A percentile compares a stretch with the other conserved stretches of the same genome.
phyloP scores from a whole-genome alignment of 2,888 invertebrate genomes.

The Bursaphelenchus okinawaensis region DNA sequence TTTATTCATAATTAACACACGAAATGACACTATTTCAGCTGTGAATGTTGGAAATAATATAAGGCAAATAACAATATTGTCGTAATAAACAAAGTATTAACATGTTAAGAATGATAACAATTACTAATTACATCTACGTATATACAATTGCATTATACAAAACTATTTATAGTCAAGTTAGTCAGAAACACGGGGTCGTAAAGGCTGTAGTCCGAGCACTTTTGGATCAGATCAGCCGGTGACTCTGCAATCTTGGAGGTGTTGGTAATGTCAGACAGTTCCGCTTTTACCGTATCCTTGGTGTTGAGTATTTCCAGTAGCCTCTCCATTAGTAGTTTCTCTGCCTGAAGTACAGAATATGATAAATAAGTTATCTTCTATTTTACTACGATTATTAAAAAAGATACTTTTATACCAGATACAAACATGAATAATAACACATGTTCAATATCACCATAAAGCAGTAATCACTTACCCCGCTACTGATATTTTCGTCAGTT shows the following conservation, averaged over 20 bases:
- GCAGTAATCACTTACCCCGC: neutral
- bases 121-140: too few species aligned
- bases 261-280: neutral
- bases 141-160: too few species aligned
- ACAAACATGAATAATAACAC: too few species aligned
- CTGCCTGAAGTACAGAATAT: neutral
- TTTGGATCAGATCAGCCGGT: neutral
- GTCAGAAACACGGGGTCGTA: neutral
- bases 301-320: neutral
- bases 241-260: neutral
- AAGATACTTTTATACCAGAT: too few species aligned
- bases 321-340: neutral
- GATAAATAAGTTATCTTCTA: neutral
- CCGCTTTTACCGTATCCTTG: neutral
- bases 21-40: too few species aligned
- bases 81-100: too few species aligned
- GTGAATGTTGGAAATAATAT: too few species aligned
- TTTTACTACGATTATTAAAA: too few species aligned
- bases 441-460: too few species aligned
- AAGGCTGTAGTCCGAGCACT: neutral
- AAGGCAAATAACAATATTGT: too few species aligned
- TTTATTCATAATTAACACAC: too few species aligned
- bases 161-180: neutral
- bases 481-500: neutral
- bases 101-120: too few species aligned